phyloP scores from a whole-genome alignment of 2,888 invertebrate species.

The Hirtodrosophila trivittata region DNA sequence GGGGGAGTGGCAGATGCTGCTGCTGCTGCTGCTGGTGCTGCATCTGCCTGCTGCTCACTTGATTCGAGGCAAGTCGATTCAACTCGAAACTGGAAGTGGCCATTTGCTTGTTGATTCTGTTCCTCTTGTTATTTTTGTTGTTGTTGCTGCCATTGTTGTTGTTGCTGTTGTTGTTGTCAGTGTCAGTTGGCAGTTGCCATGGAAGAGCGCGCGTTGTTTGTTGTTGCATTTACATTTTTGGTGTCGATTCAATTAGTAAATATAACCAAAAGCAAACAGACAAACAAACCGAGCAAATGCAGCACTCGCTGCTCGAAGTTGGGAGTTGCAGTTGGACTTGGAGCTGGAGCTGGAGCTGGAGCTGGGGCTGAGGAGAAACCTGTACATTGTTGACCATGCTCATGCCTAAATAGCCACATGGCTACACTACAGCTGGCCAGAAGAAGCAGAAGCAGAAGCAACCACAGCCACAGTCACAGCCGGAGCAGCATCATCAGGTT shows the following conservation, averaged over 20 bases:
- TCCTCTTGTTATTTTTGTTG: constrained; percentile 24
- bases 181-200: constrained; percentile 52
- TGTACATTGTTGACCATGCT: constrained; percentile 75
- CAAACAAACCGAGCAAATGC: constrained; percentile 55
- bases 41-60: constrained; percentile 53
- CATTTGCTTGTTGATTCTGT: constrained; percentile 20
- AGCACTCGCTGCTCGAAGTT: constrained; percentile 46
- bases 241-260: constrained; percentile 84
- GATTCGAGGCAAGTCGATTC: constrained; percentile 31
- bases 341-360: constrained; percentile 11
- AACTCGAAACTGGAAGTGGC: constrained; percentile 62
- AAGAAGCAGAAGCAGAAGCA: constrained; percentile 31
- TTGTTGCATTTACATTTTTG: constrained; percentile 82
- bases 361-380: constrained; percentile 55
- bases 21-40: constrained; percentile 36
- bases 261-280: constrained; percentile 80
- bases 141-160: constrained; percentile 9
- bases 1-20: constrained; percentile 23
- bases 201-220: constrained; percentile 58
- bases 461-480: too few species aligned
- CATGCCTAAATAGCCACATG: constrained; percentile 66
- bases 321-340: constrained; percentile 2
- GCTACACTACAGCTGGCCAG: constrained; percentile 23
- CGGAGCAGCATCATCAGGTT: constrained; percentile 8
- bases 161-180: constrained; percentile 48